Percentiles rank a stretch among this genome's conserved stretches.
phyloP scores from a whole-genome alignment of 1,140 invertebrate species.

The Archegozetes longisetosus region DNA sequence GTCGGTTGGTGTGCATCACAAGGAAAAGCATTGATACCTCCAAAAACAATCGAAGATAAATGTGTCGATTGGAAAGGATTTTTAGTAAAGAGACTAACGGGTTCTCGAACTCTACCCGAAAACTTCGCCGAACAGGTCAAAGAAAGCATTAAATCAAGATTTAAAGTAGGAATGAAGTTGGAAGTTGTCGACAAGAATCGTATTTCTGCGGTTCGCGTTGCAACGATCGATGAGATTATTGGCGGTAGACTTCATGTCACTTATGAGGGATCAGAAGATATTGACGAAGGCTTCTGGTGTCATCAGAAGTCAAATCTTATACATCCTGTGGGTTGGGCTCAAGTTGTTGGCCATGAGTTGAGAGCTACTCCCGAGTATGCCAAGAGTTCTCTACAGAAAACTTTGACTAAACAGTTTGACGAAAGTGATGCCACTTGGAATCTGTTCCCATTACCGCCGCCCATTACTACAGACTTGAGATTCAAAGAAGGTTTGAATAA shows the following conservation, averaged over 20 bases:
- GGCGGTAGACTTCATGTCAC: constrained; percentile 75
- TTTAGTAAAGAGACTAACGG: constrained; percentile 69
- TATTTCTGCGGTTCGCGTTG: constrained; percentile 76
- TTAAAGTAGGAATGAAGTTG: constrained; percentile 53
- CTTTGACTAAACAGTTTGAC: constrained; percentile 34
- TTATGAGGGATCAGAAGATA: constrained; percentile 66
- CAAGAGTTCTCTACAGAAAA: constrained; percentile 29
- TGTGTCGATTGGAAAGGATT: constrained; percentile 92
- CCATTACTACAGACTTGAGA: not conserved
- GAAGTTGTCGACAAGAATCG: constrained; percentile 92
- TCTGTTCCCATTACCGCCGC: constrained; percentile 36
- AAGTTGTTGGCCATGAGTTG: constrained; percentile 58
- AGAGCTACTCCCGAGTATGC: constrained; percentile 48
- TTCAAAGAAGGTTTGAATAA: constrained; percentile 4
- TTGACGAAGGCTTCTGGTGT: constrained; percentile 73
- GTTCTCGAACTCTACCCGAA: constrained; percentile 75
- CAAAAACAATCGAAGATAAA: constrained; percentile 62
- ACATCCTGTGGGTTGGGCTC: constrained; percentile 87
- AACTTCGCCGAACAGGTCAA: constrained; percentile 50
- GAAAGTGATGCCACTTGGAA: constrained; percentile 55
- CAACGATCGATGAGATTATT: constrained; percentile 70
- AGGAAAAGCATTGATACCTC: constrained; percentile 83
- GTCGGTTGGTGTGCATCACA: constrained; percentile 92
- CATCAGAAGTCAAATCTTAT: constrained; percentile 85
- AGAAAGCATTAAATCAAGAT: constrained; percentile 15